phyloP scores from a whole-genome alignment of 1,140 invertebrate species.

The Diorhabda elongata region DNA sequence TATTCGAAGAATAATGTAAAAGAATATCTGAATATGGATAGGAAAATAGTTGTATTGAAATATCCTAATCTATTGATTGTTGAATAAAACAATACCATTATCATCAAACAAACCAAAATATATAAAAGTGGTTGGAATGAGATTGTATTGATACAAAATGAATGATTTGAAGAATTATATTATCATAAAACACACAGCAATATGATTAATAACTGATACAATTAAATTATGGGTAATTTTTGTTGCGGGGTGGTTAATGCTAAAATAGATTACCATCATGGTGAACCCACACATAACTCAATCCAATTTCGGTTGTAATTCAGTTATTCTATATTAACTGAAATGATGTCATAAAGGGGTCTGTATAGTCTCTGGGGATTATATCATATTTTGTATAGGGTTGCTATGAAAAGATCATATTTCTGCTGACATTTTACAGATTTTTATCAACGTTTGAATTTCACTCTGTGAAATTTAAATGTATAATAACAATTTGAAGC shows the following conservation, averaged over 20 bases:
- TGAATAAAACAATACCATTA: too few species aligned
- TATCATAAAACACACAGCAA: neutral
- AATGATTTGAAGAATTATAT: neutral
- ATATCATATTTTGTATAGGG: constrained; percentile 15
- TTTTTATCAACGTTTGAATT: constrained; percentile 3
- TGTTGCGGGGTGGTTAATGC: constrained; percentile 17
- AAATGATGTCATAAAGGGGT: constrained; percentile 32
- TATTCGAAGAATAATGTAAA: too few species aligned
- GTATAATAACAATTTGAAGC: too few species aligned
- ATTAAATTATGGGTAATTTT: constrained; percentile 20
- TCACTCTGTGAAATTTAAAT: too few species aligned
- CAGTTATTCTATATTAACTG: constrained; percentile 30
- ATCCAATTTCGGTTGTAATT: constrained; percentile 34
- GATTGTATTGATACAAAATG: too few species aligned
- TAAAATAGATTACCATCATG: constrained; percentile 34
- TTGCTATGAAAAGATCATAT: constrained; percentile 5
- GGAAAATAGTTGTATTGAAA: too few species aligned
- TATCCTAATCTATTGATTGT: too few species aligned
- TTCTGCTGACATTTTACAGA: constrained; percentile 6
- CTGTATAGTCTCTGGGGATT: constrained; percentile 20
- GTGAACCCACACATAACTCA: constrained; percentile 25
- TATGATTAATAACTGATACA: constrained; percentile 14
- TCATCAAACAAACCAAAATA: too few species aligned
- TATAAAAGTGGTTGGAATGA: too few species aligned
- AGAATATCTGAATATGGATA: too few species aligned